phyloP scores from a whole-genome alignment of 2,888 invertebrate species.

The Tachina lurida region DNA sequence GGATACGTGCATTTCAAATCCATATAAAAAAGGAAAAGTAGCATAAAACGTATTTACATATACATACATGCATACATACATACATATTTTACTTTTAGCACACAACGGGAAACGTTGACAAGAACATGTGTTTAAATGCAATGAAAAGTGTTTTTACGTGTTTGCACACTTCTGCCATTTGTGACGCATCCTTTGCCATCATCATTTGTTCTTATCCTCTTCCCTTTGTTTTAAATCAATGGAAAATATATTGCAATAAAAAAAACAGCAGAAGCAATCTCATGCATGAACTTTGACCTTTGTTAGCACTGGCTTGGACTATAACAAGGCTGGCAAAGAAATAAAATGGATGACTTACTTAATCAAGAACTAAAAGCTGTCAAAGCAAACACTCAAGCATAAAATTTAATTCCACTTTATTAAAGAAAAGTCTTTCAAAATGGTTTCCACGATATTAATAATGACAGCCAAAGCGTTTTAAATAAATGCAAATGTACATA shows the following conservation, averaged over 20 bases:
- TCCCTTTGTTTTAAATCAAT: background rate
- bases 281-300: conserved; percentile 54
- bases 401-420: conserved; percentile 5
- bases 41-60: background rate
- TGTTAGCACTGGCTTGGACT: background rate
- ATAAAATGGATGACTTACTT: conserved; percentile 4
- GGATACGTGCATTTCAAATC: background rate
- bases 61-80: background rate
- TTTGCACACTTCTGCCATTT: conserved; percentile 30
- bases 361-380: conserved; percentile 17
- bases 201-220: background rate
- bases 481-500: background rate
- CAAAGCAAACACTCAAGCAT: background rate
- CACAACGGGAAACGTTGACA: conserved; percentile 18
- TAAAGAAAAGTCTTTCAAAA: background rate
- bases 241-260: background rate
- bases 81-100: background rate
- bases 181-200: background rate
- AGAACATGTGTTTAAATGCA: conserved; percentile 39
- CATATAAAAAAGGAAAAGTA: background rate
- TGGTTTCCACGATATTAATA: background rate
- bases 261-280: background rate
- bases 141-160: conserved; percentile 35
- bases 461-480: background rate
- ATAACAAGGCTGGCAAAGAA: background rate